Conservation (phyloP, 2,888 invertebrate species). For the Philopedon plagiatum region DNA sequence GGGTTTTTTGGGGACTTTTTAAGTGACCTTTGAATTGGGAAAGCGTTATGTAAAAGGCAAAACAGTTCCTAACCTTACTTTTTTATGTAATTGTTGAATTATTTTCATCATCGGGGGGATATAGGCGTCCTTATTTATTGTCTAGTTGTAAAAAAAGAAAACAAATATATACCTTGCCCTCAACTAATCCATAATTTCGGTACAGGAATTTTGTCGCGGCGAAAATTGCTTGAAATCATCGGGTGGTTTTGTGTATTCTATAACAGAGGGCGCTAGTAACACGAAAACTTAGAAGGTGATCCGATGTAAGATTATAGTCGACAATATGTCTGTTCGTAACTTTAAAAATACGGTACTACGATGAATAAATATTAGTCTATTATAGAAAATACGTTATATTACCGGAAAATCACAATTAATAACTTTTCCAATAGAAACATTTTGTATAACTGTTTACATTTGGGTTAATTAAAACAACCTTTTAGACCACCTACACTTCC, state of each 20-base stretch:
- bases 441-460: no score
- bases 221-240: no score
- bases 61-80: conserved; percentile 14
- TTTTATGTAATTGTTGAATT: no score
- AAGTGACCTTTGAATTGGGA: background rate
- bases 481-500: no score
- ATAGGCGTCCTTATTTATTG: background rate
- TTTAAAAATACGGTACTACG: background rate
- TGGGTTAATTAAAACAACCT: no score
- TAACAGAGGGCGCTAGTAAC: background rate
- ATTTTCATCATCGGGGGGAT: background rate
- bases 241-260: no score
- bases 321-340: background rate
- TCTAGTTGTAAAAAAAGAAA: background rate
- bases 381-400: no score
- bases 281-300: background rate
- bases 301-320: background rate
- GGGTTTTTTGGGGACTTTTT: background rate
- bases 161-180: no score
- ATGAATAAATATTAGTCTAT: background rate
- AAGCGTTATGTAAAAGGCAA: conserved; percentile 32
- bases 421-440: no score
- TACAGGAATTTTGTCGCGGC: no score
- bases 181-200: no score
- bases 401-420: no score